Evolutionary conservation across 2,113 vertebrate species (phyloP), one percentile per base, ranked within the genome.

Genomic region (Gallinago media): DNA sequence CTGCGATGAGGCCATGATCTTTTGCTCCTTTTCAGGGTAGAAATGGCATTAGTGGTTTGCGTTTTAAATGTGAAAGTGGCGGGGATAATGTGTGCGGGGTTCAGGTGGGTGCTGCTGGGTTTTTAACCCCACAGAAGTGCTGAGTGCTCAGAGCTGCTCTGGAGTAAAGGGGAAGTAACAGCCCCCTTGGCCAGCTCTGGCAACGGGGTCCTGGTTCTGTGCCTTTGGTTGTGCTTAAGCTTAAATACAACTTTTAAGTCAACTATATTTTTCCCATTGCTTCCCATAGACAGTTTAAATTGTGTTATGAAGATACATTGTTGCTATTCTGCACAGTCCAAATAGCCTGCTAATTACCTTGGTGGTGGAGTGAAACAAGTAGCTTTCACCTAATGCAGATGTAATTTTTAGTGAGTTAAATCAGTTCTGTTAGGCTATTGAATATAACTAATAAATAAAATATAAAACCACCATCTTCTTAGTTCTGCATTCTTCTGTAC

Each of bases 401-500:
- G 2, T 65, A 0, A 61, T 65, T 58, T 38, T 34, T 29, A 49
- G 46, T 67, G n/a, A 65, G 17, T 59, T 75, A 75, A 81, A n/a
- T 6, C 18, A 18, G 46, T 66, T 61, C 23, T 32, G 8, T 78
- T 59, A 67, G 18, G 23, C 14, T 59, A 3, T 5, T 55, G 18
- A 50, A 46, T 13, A 22, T 56, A 76, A 49, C 10, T 31, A 82
- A 85, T 89, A 81, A 93, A 95, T 49, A 66, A 94, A 91, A 36
- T 54, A 42, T 3, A 26, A 84, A 52, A 9, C 26, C 26, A 3
- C 17, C 17, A 11, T 31, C 55, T 8, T 10, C 31, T 29, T 19
- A 38, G 54, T 75, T 80, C 70, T 95, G n/a, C 16, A 11, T 86
- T 85, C 27, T 89, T 54, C 17, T 61, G 21, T 58, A 36, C 21